Evolutionary conservation across 2,888 invertebrate genomes (phyloP).

Genomic region (Acrocera orbiculus): DNA sequence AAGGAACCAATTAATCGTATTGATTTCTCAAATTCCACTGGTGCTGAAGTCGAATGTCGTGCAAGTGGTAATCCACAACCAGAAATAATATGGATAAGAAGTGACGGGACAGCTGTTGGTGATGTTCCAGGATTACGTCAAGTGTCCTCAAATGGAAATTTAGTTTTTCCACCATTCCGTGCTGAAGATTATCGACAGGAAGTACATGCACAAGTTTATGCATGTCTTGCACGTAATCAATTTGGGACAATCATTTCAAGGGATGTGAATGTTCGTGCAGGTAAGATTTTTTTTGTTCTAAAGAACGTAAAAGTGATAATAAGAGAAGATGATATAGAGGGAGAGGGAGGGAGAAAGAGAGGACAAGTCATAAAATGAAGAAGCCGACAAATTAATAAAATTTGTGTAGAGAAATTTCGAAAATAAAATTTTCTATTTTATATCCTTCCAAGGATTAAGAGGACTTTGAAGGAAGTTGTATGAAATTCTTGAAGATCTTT

Average conservation of each 20-base stretch:
- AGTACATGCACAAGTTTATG: conserved; percentile 86
- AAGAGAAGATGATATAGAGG: no score
- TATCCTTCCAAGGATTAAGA: no score
- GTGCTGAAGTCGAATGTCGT: conserved; percentile 81
- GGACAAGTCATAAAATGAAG: no score
- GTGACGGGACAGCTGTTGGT: conserved; percentile 79
- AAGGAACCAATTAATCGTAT: conserved; percentile 82
- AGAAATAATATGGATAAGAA: conserved; percentile 82
- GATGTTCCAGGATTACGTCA: conserved; percentile 77
- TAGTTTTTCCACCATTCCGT: conserved; percentile 87
- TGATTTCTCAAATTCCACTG: conserved; percentile 87
- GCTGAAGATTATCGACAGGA: conserved; percentile 86
- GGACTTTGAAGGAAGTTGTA: no score
- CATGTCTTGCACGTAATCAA: conserved; percentile 75
- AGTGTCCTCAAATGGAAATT: conserved; percentile 77
- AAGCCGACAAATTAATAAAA: no score
- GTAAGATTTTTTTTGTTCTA: no score
- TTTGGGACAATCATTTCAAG: conserved; percentile 82
- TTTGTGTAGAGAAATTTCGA: no score
- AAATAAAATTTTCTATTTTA: no score
- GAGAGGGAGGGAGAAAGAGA: no score
- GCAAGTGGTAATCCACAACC: conserved; percentile 80
- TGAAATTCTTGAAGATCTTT: no score
- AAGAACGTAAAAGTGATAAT: no score
- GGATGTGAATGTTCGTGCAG: conserved; percentile 87